A percentile compares a stretch with the other conserved stretches of the same genome.
These are phyloP conservation scores for Polydrusus cervinus DNA, from an alignment of 2,888 invertebrate genomes.

Conservation along the genomic window DNA sequence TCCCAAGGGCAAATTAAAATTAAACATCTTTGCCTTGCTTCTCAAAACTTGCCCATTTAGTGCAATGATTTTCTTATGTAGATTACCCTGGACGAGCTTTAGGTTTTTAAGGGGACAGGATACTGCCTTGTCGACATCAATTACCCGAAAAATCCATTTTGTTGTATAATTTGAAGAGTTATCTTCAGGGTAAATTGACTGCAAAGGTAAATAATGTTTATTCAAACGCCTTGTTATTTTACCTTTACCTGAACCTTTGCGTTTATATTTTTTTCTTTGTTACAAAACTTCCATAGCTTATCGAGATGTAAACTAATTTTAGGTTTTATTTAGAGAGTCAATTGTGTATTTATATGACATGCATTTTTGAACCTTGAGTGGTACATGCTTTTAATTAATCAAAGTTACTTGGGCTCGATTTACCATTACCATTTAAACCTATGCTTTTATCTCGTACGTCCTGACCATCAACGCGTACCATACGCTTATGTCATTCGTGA, in stretches of 20 bases:
- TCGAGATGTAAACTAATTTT: too few species aligned
- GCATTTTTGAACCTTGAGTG: too few species aligned
- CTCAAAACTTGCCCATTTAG: slow-evolving; percentile 72
- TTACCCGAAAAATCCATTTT: slow-evolving; percentile 45
- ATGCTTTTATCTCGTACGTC: too few species aligned
- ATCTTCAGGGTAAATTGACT: slow-evolving; percentile 21
- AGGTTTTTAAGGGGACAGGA: slow-evolving; percentile 42
- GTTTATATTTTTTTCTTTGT: background rate
- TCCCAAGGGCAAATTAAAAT: slow-evolving; percentile 73
- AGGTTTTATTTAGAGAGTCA: too few species aligned
- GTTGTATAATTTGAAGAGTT: slow-evolving; percentile 31
- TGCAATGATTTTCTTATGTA: slow-evolving; percentile 72
- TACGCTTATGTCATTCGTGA: too few species aligned
- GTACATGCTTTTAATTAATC: too few species aligned
- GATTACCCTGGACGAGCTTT: slow-evolving; percentile 63
- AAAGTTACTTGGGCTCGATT: too few species aligned
- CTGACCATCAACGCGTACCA: too few species aligned
- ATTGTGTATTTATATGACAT: too few species aligned
- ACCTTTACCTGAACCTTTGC: slow-evolving; percentile 5
- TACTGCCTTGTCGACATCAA: slow-evolving; percentile 39
- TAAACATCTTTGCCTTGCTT: slow-evolving; percentile 69
- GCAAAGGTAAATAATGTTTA: slow-evolving; percentile 20
- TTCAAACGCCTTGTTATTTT: slow-evolving; percentile 11
- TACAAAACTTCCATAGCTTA: background rate
- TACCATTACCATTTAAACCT: too few species aligned